A percentile compares a stretch with the other conserved stretches of the same genome.
These are phyloP conservation scores for Notodonta ziczac DNA, from an alignment of 2,888 invertebrate species.

Conservation along the genomic window DNA sequence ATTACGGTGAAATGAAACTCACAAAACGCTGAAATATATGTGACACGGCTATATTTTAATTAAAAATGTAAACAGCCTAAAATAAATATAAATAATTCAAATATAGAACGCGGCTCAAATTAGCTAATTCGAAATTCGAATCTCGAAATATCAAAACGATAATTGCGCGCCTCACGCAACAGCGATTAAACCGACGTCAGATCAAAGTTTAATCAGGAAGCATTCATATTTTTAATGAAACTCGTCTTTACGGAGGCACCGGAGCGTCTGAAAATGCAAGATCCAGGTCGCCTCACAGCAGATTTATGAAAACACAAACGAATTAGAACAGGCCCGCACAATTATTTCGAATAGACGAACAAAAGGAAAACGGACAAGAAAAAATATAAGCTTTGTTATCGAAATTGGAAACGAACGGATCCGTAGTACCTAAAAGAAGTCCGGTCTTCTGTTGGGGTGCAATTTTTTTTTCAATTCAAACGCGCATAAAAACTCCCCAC, in stretches of 20 bases:
- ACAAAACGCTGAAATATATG: no score
- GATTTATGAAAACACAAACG: slow-evolving; percentile 61
- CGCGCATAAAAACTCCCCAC: slow-evolving; percentile 76
- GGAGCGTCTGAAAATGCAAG: slow-evolving; percentile 51
- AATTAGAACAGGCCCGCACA: slow-evolving; percentile 67
- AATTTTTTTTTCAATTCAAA: slow-evolving; percentile 68
- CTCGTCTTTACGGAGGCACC: slow-evolving; percentile 46
- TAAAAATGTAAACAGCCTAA: neutral
- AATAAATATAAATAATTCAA: neutral
- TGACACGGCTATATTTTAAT: neutral
- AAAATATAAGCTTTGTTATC: slow-evolving; percentile 81
- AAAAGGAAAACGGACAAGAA: slow-evolving; percentile 62
- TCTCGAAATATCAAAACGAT: slow-evolving; percentile 5
- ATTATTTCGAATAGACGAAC: slow-evolving; percentile 63
- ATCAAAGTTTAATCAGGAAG: slow-evolving; percentile 46
- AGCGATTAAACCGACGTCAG: slow-evolving; percentile 38
- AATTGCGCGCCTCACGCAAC: slow-evolving; percentile 30
- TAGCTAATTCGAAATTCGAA: neutral
- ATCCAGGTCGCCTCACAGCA: slow-evolving; percentile 52
- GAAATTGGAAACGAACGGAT: slow-evolving; percentile 78
- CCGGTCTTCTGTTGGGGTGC: slow-evolving; percentile 65
- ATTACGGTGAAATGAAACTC: no score
- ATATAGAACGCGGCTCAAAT: neutral
- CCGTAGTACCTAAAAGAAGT: slow-evolving; percentile 75
- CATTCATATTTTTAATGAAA: slow-evolving; percentile 54